Conservation (phyloP, 2,888 invertebrate species). For the Odontothrips loti region DNA sequence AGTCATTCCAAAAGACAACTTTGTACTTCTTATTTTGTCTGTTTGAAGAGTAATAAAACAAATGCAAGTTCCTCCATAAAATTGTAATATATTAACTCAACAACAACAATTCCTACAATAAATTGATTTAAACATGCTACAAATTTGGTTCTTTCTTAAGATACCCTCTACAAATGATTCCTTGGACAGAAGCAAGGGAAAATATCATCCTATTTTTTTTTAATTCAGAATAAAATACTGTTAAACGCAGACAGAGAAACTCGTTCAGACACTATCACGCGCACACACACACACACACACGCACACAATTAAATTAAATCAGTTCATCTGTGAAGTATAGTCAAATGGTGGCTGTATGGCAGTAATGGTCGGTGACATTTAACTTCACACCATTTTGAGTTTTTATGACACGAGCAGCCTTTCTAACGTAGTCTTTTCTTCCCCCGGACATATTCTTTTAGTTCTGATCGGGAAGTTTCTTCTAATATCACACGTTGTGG, state of each 20-base stretch:
- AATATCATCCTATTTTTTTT: not conserved
- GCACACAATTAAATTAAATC: constrained; percentile 12
- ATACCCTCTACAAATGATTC: too few relatives aligned
- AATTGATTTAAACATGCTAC: not conserved
- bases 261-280: not conserved
- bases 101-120: not conserved
- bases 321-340: constrained; percentile 9
- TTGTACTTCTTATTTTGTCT: not conserved
- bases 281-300: not conserved
- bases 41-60: not conserved
- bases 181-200: too few relatives aligned
- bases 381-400: too few relatives aligned
- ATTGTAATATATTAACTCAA: not conserved
- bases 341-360: not conserved
- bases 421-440: not conserved
- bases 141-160: not conserved
- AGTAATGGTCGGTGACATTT: too few relatives aligned
- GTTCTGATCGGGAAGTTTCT: not conserved
- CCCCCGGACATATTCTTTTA: not conserved
- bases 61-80: not conserved
- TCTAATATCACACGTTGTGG: not conserved
- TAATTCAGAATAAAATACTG: not conserved
- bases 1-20: not conserved
- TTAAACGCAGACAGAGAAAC: not conserved
- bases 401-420: not conserved